Percentiles rank a stretch among this genome's conserved stretches.
These are phyloP conservation scores for Ormyrus nitidulus DNA, from an alignment of 2,888 invertebrate species.

Conservation along the genomic window DNA sequence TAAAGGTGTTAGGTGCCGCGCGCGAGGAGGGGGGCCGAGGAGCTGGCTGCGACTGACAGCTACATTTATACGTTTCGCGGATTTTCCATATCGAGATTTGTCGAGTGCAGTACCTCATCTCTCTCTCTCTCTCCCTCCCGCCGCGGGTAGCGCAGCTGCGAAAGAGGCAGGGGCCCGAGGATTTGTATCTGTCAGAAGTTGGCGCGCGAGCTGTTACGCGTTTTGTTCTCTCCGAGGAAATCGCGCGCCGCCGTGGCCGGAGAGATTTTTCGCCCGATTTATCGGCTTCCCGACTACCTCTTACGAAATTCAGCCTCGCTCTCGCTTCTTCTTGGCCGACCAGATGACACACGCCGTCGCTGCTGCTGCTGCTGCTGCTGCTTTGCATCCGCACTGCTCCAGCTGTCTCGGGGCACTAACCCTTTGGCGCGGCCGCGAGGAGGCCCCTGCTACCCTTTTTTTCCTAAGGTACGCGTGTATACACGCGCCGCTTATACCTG, in stretches of 20 bases:
- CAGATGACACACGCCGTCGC: conserved; percentile 19
- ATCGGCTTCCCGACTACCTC: conserved; percentile 1
- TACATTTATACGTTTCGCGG: conserved; percentile 73
- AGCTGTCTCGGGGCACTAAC: conserved; percentile 55
- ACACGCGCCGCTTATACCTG: conserved; percentile 20
- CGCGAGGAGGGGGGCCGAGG: not conserved
- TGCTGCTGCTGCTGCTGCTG: not conserved
- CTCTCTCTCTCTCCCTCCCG: conserved; percentile 9
- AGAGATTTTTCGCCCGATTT: conserved; percentile 25
- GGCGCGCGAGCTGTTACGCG: conserved; percentile 61
- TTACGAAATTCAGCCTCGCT: not conserved
- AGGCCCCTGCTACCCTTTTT: conserved; percentile 23
- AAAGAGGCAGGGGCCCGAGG: conserved; percentile 58
- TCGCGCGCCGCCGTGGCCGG: conserved; percentile 17
- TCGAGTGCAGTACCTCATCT: conserved; percentile 61
- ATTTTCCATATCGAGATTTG: conserved; percentile 74
- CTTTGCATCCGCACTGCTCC: conserved; percentile 44
- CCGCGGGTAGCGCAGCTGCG: conserved; percentile 66
- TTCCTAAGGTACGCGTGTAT: too few species aligned
- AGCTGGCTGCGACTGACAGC: conserved; percentile 70
- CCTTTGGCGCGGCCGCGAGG: conserved; percentile 43
- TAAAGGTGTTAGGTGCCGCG: conserved; percentile 65
- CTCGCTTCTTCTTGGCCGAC: not conserved
- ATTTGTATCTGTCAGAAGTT: conserved; percentile 71
- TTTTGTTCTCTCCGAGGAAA: conserved; percentile 44